Evolutionary conservation across 1,140 invertebrate genomes (phyloP).

Genomic region (Lordiphosa collinella): DNA sequence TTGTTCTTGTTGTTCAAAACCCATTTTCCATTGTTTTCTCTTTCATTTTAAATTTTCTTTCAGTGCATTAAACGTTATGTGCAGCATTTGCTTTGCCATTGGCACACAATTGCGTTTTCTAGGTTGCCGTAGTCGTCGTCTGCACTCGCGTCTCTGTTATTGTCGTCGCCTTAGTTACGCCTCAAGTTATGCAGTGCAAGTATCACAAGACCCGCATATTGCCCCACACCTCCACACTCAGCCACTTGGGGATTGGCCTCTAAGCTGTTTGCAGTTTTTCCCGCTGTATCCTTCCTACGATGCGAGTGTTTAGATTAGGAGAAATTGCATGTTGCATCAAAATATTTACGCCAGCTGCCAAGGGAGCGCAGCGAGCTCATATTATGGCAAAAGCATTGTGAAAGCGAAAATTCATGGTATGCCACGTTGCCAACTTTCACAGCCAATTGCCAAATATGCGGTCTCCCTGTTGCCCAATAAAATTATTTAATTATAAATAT

Average conservation of each 20-base stretch:
- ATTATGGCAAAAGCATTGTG: conserved; percentile 11
- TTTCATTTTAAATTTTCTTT: conserved; percentile 8
- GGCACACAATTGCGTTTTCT: conserved; percentile 64
- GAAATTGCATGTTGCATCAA: conserved; percentile 72
- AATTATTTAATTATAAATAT: conserved; percentile 38
- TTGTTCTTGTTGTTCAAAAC: no score
- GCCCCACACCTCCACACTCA: background rate
- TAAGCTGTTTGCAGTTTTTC: conserved; percentile 57
- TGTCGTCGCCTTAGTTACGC: conserved; percentile 50
- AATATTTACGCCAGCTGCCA: conserved; percentile 53
- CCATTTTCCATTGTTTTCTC: no score
- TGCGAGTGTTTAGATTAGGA: conserved; percentile 67
- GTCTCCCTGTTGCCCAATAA: background rate
- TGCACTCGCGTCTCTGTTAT: conserved; percentile 14
- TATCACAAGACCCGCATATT: conserved; percentile 20
- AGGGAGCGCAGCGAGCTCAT: conserved; percentile 22
- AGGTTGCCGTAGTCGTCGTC: conserved; percentile 17
- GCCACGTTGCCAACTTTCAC: conserved; percentile 7
- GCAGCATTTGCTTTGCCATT: conserved; percentile 41
- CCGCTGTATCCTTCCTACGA: conserved; percentile 29
- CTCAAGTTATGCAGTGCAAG: conserved; percentile 66
- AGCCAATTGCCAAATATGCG: conserved; percentile 21
- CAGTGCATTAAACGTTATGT: conserved; percentile 27
- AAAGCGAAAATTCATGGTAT: conserved; percentile 19
- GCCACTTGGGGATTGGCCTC: background rate